Evolutionary conservation across 1,140 invertebrate genomes (phyloP).

Genomic region (Temnothorax nylanderi): DNA sequence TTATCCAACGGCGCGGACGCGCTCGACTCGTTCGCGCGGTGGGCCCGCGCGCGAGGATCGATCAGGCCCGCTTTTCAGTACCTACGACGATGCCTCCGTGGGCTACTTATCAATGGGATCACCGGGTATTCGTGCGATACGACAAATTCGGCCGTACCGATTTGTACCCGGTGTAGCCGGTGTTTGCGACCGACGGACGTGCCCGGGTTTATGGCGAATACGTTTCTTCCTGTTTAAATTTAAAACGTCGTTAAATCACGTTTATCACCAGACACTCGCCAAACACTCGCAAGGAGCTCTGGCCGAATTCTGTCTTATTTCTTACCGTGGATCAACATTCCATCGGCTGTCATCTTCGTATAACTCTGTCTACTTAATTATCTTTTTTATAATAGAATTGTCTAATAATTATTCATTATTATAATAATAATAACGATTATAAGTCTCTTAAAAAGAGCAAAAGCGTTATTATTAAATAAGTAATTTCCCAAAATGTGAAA

Average conservation of each 20-base stretch:
- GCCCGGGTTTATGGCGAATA: conserved; percentile 1
- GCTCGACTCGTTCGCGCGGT: conserved; percentile 7
- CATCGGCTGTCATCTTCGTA: background rate
- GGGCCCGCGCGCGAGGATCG: conserved; percentile 18
- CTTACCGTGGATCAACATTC: background rate
- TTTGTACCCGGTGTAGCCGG: conserved; percentile 28
- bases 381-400: background rate
- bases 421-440: background rate
- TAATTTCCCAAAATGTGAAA: no score
- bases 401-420: conserved; percentile 2
- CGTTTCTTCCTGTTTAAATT: conserved; percentile 2
- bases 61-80: conserved; percentile 65
- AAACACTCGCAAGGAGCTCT: background rate
- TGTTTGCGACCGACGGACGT: conserved; percentile 15
- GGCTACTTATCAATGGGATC: conserved; percentile 84
- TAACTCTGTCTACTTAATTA: background rate
- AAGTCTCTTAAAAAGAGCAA: background rate
- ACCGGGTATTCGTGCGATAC: conserved; percentile 75
- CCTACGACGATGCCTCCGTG: conserved; percentile 81
- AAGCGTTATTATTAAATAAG: background rate
- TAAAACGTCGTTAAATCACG: background rate
- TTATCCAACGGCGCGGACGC: conserved; percentile 81
- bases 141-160: conserved; percentile 73
- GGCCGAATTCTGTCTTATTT: background rate
- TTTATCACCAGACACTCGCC: no score